phyloP scores from a whole-genome alignment of 2,888 invertebrate genomes.

The Furcula furcula region DNA sequence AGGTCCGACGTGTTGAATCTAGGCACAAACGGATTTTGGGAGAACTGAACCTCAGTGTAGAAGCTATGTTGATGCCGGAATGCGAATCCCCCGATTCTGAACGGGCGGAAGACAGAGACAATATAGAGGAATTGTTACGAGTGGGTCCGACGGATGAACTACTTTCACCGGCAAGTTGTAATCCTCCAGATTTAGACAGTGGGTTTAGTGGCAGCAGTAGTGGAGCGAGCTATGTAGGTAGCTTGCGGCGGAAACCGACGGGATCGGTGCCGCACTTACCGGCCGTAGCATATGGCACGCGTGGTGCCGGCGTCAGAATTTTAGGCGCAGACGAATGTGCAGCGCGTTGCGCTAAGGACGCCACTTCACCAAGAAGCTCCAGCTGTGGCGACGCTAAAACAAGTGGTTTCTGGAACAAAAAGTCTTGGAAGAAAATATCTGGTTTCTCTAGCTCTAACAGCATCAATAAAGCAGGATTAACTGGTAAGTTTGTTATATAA shows the following conservation, averaged over 20 bases:
- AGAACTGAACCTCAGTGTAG: conserved; percentile 92
- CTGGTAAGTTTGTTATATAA: conserved; percentile 79
- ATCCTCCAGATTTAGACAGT: conserved; percentile 88
- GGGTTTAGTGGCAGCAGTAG: conserved; percentile 92
- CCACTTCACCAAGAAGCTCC: conserved; percentile 68
- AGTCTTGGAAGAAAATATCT: conserved; percentile 90
- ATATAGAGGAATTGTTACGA: conserved; percentile 84
- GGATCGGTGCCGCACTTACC: conserved; percentile 77
- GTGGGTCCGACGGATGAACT: conserved; percentile 88
- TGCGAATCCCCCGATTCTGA: conserved; percentile 85
- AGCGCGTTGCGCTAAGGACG: conserved; percentile 63
- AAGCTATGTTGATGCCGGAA: conserved; percentile 95
- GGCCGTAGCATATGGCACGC: conserved; percentile 76
- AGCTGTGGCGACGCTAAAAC: conserved; percentile 75
- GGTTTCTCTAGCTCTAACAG: conserved; percentile 87
- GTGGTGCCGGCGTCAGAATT: conserved; percentile 74
- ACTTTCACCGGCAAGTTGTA: conserved; percentile 85
- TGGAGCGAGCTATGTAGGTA: conserved; percentile 90
- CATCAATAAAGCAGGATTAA: conserved; percentile 84
- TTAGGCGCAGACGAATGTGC: conserved; percentile 69
- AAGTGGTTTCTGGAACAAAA: conserved; percentile 87
- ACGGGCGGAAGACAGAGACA: conserved; percentile 83
- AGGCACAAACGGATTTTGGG: conserved; percentile 91
- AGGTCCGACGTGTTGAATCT: conserved; percentile 91
- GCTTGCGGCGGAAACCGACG: conserved; percentile 82